Evolutionary conservation across 2,888 invertebrate species (phyloP).

Genomic region (Cheilosia variabilis): DNA sequence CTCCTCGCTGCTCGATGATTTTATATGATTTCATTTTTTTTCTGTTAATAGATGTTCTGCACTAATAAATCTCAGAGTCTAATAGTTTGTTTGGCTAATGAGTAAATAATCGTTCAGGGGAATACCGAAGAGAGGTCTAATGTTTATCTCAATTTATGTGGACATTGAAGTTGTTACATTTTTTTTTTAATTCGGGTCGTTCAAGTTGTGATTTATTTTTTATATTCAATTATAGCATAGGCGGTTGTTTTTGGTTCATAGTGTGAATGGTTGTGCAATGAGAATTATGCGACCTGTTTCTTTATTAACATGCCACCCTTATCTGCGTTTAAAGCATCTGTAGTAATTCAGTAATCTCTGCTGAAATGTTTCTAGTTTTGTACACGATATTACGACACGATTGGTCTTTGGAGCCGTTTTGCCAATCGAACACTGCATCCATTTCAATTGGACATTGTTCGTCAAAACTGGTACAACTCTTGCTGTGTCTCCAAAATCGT

Average conservation of each 20-base stretch:
- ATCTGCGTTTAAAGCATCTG: too few relatives aligned
- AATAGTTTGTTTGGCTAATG: slow-evolving; percentile 36
- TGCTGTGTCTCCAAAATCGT: slow-evolving; percentile 18
- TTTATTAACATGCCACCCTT: too few relatives aligned
- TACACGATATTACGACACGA: slow-evolving; percentile 13
- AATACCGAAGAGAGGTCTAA: slow-evolving; percentile 30
- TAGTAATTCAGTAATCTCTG: background rate
- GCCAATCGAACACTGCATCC: slow-evolving; percentile 62
- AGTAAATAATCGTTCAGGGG: slow-evolving; percentile 38
- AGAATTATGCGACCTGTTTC: too few relatives aligned
- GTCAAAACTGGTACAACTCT: slow-evolving; percentile 40
- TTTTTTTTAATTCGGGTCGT: slow-evolving; percentile 9
- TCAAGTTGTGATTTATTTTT: slow-evolving; percentile 9
- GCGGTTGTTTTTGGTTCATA: background rate
- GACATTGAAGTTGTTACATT: slow-evolving; percentile 9
- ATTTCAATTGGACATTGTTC: slow-evolving; percentile 30
- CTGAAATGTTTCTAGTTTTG: background rate
- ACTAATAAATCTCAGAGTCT: slow-evolving; percentile 33
- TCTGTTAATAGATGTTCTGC: slow-evolving; percentile 21
- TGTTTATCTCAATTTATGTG: slow-evolving; percentile 46
- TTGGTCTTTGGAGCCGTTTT: slow-evolving; percentile 16
- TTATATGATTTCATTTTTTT: slow-evolving; percentile 21
- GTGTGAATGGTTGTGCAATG: background rate
- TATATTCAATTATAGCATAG: background rate
- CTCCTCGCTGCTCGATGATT: slow-evolving; percentile 11